These are phyloP conservation scores for Delia radicum DNA, from an alignment of 1,140 invertebrate genomes.

Conservation along the genomic window DNA sequence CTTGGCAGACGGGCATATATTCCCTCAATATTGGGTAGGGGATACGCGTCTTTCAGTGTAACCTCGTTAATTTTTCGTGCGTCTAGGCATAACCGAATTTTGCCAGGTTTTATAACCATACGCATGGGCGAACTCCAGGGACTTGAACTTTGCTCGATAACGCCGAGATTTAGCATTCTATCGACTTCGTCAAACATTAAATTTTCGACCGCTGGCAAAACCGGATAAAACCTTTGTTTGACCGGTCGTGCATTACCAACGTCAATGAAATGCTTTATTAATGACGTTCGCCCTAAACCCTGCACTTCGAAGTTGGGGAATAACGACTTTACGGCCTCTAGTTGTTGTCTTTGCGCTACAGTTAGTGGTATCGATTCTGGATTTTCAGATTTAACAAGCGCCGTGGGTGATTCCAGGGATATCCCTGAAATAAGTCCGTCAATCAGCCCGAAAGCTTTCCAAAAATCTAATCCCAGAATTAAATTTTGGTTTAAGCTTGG, in stretches of 20 bases:
- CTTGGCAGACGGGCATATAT: conserved; percentile 29
- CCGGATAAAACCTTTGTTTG: conserved; percentile 36
- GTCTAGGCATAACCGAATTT: conserved; percentile 42
- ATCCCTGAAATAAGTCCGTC: neutral
- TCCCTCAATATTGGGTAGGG: conserved; percentile 34
- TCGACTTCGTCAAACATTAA: conserved; percentile 33
- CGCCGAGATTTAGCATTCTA: conserved; percentile 35
- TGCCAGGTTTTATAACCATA: conserved; percentile 39
- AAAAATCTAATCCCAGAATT: conserved; percentile 15
- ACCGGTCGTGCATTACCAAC: conserved; percentile 20
- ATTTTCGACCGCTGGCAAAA: conserved; percentile 33
- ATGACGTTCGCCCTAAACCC: conserved; percentile 14
- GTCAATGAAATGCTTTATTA: neutral
- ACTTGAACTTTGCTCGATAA: conserved; percentile 31
- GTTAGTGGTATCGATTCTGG: neutral
- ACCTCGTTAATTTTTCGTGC: conserved; percentile 39
- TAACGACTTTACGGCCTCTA: neutral
- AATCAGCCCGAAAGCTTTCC: conserved; percentile 8
- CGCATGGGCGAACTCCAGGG: conserved; percentile 27
- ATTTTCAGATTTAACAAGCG: too few species aligned
- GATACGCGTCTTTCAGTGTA: conserved; percentile 28
- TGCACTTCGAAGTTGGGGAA: conserved; percentile 1
- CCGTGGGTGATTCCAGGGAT: too few species aligned
- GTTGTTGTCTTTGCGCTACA: neutral
- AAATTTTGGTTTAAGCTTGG: neutral